Evolutionary conservation across 2,113 vertebrate species (phyloP).

Genomic region (Puma concolor): DNA sequence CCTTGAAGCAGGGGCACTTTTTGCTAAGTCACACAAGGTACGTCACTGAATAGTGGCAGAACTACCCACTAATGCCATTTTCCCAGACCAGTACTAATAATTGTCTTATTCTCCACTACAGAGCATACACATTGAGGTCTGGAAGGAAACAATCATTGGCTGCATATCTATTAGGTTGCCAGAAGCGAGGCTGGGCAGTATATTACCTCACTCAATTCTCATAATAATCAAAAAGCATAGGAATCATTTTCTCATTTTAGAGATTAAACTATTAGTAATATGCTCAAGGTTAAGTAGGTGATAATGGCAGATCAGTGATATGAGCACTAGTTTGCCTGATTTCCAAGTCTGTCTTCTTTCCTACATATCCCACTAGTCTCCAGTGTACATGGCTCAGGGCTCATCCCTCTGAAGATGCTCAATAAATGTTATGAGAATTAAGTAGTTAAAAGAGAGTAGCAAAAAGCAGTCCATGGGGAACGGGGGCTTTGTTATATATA

Average conservation of each 20-base stretch:
- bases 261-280: neutral
- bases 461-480: neutral
- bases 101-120: neutral
- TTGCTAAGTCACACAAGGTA: neutral
- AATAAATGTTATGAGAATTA: neutral
- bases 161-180: neutral
- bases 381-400: neutral
- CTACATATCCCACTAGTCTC: neutral
- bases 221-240: neutral
- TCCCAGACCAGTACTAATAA: neutral
- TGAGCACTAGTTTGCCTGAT: neutral
- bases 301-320: neutral
- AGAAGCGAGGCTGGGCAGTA: neutral
- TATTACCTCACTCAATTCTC: neutral
- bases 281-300: neutral
- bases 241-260: neutral
- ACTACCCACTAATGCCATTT: neutral
- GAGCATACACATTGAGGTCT: neutral
- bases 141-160: neutral
- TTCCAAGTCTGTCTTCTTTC: neutral
- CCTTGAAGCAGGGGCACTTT: neutral
- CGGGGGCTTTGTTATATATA: neutral
- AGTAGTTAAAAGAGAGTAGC: neutral
- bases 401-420: neutral
- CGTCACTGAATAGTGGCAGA: neutral